A percentile compares a stretch with the other conserved stretches of the same genome.
Evolutionary conservation across 2,113 vertebrate species (phyloP).

Genomic region (Ammodramus savannarum): DNA sequence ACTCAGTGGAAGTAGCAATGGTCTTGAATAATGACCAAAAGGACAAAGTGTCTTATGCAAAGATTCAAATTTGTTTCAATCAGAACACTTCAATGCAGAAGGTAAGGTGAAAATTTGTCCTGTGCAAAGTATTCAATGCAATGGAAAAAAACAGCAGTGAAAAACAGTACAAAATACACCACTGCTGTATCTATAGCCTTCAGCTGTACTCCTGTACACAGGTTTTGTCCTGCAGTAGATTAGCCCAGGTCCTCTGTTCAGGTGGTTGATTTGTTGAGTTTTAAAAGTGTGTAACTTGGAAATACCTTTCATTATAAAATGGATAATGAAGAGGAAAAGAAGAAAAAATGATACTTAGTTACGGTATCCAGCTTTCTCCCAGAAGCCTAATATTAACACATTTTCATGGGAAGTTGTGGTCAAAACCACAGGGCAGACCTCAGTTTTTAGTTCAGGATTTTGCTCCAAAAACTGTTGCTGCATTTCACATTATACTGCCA

Average conservation of each 20-base stretch:
- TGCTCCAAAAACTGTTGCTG: background rate
- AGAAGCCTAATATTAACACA: background rate
- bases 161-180: background rate
- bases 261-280: background rate
- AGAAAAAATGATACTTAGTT: background rate
- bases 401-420: background rate
- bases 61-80: background rate
- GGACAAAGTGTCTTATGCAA: background rate
- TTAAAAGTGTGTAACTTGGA: background rate
- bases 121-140: background rate
- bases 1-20: background rate
- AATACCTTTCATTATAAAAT: background rate
- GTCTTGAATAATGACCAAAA: background rate
- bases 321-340: background rate
- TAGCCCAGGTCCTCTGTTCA: background rate
- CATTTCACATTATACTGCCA: background rate
- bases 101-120: background rate
- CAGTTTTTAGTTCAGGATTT: background rate
- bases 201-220: background rate
- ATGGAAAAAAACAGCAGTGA: background rate
- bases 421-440: background rate
- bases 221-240: background rate
- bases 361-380: background rate
- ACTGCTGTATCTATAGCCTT: background rate
- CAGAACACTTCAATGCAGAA: background rate